A percentile compares a stretch with the other conserved stretches of the same genome.
These are phyloP conservation scores for Dasypogon diadema DNA, from an alignment of 2,888 invertebrate genomes.

Conservation along the genomic window DNA sequence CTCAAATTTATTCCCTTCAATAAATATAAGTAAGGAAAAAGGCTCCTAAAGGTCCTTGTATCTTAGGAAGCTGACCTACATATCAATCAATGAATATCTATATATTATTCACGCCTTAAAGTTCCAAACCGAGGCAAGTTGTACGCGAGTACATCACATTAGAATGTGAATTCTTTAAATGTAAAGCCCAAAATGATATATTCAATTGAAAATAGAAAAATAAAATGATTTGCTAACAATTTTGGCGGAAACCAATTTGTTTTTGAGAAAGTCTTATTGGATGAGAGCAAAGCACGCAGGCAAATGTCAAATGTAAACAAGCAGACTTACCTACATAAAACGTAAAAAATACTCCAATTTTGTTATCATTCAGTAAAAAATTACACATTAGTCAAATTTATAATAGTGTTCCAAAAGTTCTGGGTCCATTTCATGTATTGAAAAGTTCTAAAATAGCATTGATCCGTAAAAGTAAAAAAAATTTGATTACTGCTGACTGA, in stretches of 20 bases:
- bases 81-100: too few species aligned
- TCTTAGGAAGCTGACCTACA: too few species aligned
- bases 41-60: too few species aligned
- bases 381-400: background rate
- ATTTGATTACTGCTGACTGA: constrained; percentile 30
- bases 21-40: too few species aligned
- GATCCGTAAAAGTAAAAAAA: constrained; percentile 1
- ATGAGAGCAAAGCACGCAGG: constrained; percentile 27
- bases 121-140: background rate
- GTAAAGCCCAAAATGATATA: background rate
- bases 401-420: background rate
- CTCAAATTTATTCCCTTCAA: too few species aligned
- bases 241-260: constrained; percentile 11
- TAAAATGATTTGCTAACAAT: background rate
- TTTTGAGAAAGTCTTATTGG: constrained; percentile 28
- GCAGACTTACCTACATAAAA: constrained; percentile 46
- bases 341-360: background rate
- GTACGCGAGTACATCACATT: background rate
- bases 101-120: too few species aligned
- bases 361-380: background rate
- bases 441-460: constrained; percentile 26
- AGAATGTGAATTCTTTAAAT: background rate
- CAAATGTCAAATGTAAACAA: constrained; percentile 55
- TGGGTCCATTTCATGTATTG: constrained; percentile 28
- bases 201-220: background rate